Evolutionary conservation across 2,113 vertebrate genomes (phyloP).

Genomic region (Cyprinodon variegatus): DNA sequence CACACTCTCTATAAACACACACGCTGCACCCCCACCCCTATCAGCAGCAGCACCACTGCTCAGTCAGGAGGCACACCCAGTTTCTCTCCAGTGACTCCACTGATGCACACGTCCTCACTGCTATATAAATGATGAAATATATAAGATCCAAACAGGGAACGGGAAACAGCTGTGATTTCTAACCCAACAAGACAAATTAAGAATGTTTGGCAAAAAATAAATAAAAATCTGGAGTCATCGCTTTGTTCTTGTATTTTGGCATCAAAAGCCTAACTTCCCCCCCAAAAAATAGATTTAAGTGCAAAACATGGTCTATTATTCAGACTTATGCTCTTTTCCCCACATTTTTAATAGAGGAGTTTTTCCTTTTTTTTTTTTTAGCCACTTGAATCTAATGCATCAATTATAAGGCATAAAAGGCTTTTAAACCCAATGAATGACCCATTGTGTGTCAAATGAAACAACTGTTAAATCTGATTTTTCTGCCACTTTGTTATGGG

Average conservation of each 20-base stretch:
- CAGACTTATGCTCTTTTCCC: too few species aligned
- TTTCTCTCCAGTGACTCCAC: slow-evolving; percentile 32
- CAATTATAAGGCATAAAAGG: too few species aligned
- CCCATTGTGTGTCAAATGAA: too few species aligned
- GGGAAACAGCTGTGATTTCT: slow-evolving; percentile 6
- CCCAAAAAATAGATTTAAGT: background rate
- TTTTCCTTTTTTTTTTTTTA: too few species aligned
- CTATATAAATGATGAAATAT: background rate
- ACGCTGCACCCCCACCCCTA: slow-evolving; percentile 10
- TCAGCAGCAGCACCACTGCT: slow-evolving; percentile 33
- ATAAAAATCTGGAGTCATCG: background rate
- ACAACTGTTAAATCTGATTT: too few species aligned
- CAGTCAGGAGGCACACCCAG: slow-evolving; percentile 67
- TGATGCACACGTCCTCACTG: slow-evolving; percentile 20
- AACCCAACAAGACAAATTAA: slow-evolving; percentile 22
- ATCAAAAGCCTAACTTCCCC: background rate
- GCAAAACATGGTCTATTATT: background rate
- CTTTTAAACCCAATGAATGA: too few species aligned
- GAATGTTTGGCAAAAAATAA: background rate
- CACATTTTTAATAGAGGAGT: too few species aligned
- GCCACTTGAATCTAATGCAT: too few species aligned
- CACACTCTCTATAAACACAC: slow-evolving; percentile 37
- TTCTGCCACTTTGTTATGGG: too few species aligned
- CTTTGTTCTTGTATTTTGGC: background rate
- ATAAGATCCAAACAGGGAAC: background rate